Evolutionary conservation across 1,140 invertebrate species (phyloP), one percentile per base, ranked within the genome.

Genomic region (Papilio machaon): DNA sequence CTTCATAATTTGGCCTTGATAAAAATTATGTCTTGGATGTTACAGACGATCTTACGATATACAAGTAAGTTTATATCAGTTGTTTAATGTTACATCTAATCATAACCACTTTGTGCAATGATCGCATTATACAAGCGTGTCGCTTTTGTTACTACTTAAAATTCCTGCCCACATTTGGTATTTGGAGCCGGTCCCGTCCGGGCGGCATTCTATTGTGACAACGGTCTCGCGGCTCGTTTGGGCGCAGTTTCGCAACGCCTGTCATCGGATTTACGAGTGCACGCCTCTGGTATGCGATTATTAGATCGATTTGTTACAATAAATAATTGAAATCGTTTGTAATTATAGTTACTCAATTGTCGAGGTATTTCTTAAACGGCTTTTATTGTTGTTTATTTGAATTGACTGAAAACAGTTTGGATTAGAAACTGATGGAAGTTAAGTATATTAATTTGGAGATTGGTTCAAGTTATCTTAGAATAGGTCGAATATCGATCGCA

Each of bases 111-210:
- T 74, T 74, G 38, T 74, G 73, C 38, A 38, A 70, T 70, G 64
- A 70, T 70, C 64, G 64, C 13, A 70, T 70, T 76, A 76, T 76
- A 76, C 74, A 58, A 52, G 70, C 70, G 49, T 38, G 58, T 60
- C 54, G 54, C 54, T 58, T 58, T 58, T 70, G 30, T 73, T 73
- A 83, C 80, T 54, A 73, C 80, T 60, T 84, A 70, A 84, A 85
- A 86, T 85, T 84, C 84, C 84, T 58, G 81, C 82, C 85, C 84
- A 87, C 85, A 82, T 85, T 80, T 84, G 84, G 83, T 86, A 88
- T 85, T 88, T 85, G 76, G 80, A 84, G 82, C 81, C 82, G 84
- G 81, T 83, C 49, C 54, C 67, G 80, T 54, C 80, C 67, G 80
- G 78, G 79, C 83, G 82, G 80, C 83, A 85, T 85, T 84, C 84